Evolutionary conservation across 2,888 invertebrate species (phyloP), one percentile per base, ranked within the genome.

Genomic region (Elysia crispata): DNA sequence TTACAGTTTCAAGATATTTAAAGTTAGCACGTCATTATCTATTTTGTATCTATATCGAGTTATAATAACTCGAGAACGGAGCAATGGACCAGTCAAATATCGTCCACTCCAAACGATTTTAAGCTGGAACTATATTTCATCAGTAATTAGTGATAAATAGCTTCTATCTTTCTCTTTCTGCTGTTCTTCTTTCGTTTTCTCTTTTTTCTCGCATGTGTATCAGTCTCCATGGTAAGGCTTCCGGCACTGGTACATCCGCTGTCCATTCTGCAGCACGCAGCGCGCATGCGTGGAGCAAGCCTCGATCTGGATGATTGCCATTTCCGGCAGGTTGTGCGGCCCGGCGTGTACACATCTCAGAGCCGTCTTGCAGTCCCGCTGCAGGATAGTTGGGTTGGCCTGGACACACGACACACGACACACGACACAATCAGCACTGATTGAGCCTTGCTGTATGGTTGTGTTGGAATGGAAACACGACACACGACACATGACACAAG

Each of bases 161-260:
- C 3, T 41, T 41, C 6, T 13, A 66, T 25, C 66, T 66, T 25
- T 66, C 28, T 66, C 66, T 25, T 66, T 25, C 41, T 41, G 41
- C 41, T 41, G 3, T 11, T 41, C 41, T 30, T 28, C 28, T 30
- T 66, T 66, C 3, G 23, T 30, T 28, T 66, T 28, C 30, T 73
- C 54, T 31, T 20, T 70, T 23, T 73, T 73, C 49, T 23, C 20
- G 25, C 73, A 73, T 6, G 73, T 73, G 23, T 73, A 25, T 1
- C 73, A 50, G 28, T 73, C 50, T 13, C 73, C 73, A 18, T 50
- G 25, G 28, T 54, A 73, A 25, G 50, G 11, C 15, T 49, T 25
- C 28, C 50, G n/a, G 30, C 73, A 73, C 1, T 5, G 18, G 28
- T 54, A 73, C 54, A 18, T 25, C 20, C 41, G n/a, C 54, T 54